Conservation (phyloP, 1,140 invertebrate genomes). For the Hycleus cichorii region DNA sequence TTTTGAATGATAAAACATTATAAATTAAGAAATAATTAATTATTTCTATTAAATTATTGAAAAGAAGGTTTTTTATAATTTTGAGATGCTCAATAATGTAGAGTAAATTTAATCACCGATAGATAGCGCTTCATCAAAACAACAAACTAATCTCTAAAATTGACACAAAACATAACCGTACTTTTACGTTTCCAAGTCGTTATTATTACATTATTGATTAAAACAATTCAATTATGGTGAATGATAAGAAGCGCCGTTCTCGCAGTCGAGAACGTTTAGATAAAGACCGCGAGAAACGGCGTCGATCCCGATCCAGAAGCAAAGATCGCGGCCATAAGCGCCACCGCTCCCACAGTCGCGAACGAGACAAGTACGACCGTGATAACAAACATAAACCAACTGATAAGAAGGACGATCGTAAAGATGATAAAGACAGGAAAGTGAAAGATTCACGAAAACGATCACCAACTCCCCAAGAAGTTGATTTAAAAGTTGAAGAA, state of each 20-base stretch:
- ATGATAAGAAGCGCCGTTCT: conserved; percentile 47
- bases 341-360: conserved; percentile 35
- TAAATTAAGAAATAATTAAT: too few species aligned
- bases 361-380: conserved; percentile 36
- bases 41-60: too few species aligned
- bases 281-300: conserved; percentile 38
- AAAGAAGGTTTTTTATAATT: too few species aligned
- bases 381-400: conserved; percentile 40
- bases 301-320: conserved; percentile 35
- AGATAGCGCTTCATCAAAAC: too few species aligned
- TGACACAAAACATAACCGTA: too few species aligned
- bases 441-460: conserved; percentile 17
- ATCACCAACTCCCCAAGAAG: conserved; percentile 31
- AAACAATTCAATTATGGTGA: conserved; percentile 34
- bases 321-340: conserved; percentile 36
- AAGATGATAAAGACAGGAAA: conserved; percentile 43
- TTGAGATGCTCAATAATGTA: too few species aligned
- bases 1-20: too few species aligned
- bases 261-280: conserved; percentile 44
- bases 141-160: too few species aligned
- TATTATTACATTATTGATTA: too few species aligned
- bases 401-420: conserved; percentile 40
- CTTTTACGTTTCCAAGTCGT: too few species aligned
- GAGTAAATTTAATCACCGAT: too few species aligned
- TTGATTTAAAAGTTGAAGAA: conserved; percentile 29